Conservation (phyloP, 2,797 vertebrate genomes). For the Lutjanus campechanus region DNA sequence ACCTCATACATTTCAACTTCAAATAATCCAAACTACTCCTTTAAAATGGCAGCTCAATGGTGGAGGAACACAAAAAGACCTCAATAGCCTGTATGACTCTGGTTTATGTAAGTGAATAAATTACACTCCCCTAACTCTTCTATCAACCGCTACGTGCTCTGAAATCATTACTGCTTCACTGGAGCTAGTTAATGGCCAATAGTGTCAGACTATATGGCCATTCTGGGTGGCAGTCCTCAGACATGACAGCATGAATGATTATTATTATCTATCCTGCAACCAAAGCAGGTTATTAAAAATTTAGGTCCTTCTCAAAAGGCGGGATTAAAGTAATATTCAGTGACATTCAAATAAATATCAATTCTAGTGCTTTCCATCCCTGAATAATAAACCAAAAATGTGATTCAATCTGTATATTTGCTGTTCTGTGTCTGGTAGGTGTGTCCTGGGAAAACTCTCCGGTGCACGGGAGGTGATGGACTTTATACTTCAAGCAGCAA, state of each 20-base stretch:
- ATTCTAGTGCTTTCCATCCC: conserved; percentile 2
- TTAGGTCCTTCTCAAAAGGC: conserved; percentile 15
- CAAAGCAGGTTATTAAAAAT: conserved; percentile 44
- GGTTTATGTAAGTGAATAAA: conserved; percentile 28
- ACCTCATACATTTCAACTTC: too few relatives aligned
- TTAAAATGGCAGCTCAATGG: not conserved
- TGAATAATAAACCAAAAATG: conserved; percentile 39
- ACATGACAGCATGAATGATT: conserved; percentile 11
- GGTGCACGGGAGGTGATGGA: conserved; percentile 18
- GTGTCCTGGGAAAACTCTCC: conserved; percentile 28
- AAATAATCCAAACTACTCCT: too few relatives aligned
- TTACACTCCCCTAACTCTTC: conserved; percentile 7
- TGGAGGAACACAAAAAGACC: conserved; percentile 16
- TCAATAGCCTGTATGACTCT: conserved; percentile 16
- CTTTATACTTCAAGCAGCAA: conserved; percentile 29
- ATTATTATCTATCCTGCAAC: conserved; percentile 2
- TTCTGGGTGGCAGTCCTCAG: conserved; percentile 5
- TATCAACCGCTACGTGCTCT: conserved; percentile 27
- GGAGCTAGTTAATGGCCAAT: conserved; percentile 29
- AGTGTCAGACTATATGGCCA: conserved; percentile 4
- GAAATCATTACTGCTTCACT: conserved; percentile 22
- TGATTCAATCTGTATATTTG: conserved; percentile 50
- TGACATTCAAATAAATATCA: conserved; percentile 33
- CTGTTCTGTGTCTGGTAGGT: conserved; percentile 32
- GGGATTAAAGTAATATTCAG: conserved; percentile 30